Conservation (phyloP, 2,797 vertebrate species). For the Oreonectes daqikongensis region DNA sequence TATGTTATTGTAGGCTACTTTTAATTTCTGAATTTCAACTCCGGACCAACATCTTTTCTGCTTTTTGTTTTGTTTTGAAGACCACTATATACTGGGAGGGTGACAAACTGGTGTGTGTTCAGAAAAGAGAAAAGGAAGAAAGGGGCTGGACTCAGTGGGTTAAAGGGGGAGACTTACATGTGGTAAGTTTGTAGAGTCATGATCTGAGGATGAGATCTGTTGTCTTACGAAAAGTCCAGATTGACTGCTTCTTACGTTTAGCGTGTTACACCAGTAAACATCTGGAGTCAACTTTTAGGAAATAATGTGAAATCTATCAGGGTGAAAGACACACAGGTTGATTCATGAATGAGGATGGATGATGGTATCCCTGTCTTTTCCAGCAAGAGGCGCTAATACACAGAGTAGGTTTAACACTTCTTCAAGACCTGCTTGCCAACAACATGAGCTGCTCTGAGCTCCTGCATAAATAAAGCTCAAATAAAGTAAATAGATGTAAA, state of each 20-base stretch:
- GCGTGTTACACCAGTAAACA: not conserved
- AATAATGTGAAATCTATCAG: not conserved
- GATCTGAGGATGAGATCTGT: too few relatives aligned
- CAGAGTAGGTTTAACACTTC: conserved; percentile 65
- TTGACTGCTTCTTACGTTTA: too few relatives aligned
- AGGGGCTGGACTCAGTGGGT: conserved; percentile 97
- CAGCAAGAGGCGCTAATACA: conserved; percentile 33
- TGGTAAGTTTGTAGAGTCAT: conserved; percentile 75
- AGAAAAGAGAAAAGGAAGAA: conserved; percentile 93
- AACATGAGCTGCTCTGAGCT: conserved; percentile 73
- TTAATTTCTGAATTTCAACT: too few relatives aligned
- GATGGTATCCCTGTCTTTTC: conserved; percentile 27
- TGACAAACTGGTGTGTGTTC: conserved; percentile 90
- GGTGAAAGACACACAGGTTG: not conserved
- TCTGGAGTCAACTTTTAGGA: not conserved
- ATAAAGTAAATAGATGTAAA: not conserved
- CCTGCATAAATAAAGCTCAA: conserved; percentile 62
- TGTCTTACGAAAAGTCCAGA: too few relatives aligned
- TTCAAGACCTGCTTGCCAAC: conserved; percentile 76
- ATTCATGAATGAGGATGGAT: not conserved
- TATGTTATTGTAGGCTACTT: not conserved
- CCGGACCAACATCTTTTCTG: too few relatives aligned
- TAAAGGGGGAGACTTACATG: conserved; percentile 89
- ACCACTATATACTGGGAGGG: conserved; percentile 91
- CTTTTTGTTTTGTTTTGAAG: conserved; percentile 63